A percentile compares a stretch with the other conserved stretches of the same genome.
phyloP scores from a whole-genome alignment of 2,797 vertebrate species.

The Anas acuta region DNA sequence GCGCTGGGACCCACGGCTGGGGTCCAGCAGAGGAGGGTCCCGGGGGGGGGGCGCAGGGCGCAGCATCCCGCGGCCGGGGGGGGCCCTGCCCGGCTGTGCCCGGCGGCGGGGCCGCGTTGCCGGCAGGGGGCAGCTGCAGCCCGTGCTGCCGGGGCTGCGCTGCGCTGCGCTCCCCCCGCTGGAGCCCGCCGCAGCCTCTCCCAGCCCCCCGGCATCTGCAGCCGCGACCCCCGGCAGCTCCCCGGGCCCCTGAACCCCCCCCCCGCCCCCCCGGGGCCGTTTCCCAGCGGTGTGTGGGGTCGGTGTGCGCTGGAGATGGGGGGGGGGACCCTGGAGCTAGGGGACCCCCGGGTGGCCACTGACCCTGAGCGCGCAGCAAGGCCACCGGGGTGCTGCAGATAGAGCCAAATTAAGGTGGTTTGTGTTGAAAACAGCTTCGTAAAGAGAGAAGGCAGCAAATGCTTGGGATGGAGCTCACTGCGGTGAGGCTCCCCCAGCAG shows the following conservation, averaged over 20 bases:
- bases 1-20: too few relatives aligned
- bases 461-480: neutral
- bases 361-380: neutral
- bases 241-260: neutral
- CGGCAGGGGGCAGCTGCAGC: slow-evolving; percentile 6
- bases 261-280: neutral
- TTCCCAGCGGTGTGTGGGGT: neutral
- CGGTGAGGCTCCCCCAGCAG: neutral
- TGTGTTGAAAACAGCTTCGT: neutral
- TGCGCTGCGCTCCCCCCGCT: too few relatives aligned
- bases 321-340: neutral
- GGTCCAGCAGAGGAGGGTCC: neutral
- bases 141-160: neutral
- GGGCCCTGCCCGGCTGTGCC: neutral
- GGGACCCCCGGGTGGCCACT: neutral
- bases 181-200: too few relatives aligned
- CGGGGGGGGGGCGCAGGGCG: neutral
- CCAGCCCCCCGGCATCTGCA: too few relatives aligned
- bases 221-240: neutral
- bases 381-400: neutral
- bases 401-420: neutral
- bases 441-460: neutral
- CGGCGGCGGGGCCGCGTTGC: neutral
- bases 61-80: neutral
- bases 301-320: neutral